Conservation (phyloP, 2,113 vertebrate species). For the Callorhinus ursinus region DNA sequence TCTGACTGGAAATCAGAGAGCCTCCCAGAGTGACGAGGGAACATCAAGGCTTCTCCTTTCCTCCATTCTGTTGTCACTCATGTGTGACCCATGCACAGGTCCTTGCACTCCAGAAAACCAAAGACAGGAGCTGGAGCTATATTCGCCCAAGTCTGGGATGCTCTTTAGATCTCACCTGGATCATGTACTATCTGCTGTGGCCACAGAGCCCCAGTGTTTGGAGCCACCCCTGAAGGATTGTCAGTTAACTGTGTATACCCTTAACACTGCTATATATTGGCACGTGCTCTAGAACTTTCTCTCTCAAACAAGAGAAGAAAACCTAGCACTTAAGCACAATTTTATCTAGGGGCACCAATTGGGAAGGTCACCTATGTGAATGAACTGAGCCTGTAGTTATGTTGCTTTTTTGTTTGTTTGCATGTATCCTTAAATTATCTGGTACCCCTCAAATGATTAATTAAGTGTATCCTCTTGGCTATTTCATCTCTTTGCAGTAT, state of each 20-base stretch:
- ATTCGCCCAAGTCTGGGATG: background rate
- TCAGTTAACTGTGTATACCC: background rate
- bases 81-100: background rate
- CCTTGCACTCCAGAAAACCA: background rate
- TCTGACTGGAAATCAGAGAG: accelerated
- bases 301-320: background rate
- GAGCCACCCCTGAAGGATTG: background rate
- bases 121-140: background rate
- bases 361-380: background rate
- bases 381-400: background rate
- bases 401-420: conserved; percentile 35
- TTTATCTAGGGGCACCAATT: background rate
- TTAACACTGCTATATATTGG: background rate
- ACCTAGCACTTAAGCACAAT: background rate
- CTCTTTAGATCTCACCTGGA: background rate
- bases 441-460: conserved; percentile 67
- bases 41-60: background rate
- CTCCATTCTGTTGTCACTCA: background rate
- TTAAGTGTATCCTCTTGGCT: conserved; percentile 69
- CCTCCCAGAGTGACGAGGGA: background rate
- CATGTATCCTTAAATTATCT: conserved; percentile 65
- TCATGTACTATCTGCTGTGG: background rate
- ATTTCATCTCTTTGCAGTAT: conserved; percentile 89
- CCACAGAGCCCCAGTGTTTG: background rate
- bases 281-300: background rate